A percentile compares a stretch with the other conserved stretches of the same genome.
Conservation (phyloP, 2,113 vertebrate genomes). For the Tachysurus vachellii region DNA sequence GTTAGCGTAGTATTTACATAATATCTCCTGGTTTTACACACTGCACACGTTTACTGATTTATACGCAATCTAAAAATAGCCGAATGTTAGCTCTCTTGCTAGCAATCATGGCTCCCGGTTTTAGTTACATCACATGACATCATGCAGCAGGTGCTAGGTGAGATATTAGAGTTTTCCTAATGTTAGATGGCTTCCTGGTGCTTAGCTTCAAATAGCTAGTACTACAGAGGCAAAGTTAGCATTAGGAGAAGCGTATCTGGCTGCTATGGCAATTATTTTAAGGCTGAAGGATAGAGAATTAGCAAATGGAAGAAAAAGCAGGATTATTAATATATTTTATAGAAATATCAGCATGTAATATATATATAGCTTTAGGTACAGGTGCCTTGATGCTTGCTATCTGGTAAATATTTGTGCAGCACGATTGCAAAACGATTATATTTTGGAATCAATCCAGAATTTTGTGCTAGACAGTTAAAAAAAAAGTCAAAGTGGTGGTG, state of each 20-base stretch:
- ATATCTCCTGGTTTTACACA: neutral
- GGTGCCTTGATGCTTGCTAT: neutral
- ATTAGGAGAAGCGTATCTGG: neutral
- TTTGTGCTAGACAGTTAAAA: neutral
- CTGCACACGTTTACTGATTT: neutral
- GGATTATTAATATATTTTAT: slow-evolving; percentile 12
- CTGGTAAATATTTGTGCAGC: neutral
- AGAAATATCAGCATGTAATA: neutral
- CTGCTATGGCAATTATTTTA: neutral
- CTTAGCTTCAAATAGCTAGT: neutral
- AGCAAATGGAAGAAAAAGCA: neutral
- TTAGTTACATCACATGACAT: neutral
- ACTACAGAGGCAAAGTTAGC: neutral
- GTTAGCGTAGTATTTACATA: neutral
- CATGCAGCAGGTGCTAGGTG: neutral
- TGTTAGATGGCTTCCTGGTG: neutral
- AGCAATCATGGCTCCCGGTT: neutral
- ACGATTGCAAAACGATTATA: neutral
- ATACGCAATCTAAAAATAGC: neutral
- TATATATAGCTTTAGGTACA: neutral
- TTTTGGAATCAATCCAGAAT: neutral
- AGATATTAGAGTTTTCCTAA: neutral
- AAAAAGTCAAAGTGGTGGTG: neutral
- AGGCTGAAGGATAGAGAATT: neutral
- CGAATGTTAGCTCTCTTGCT: neutral